Evolutionary conservation across 2,113 vertebrate species (phyloP).

Genomic region (Corythaixoides concolor): DNA sequence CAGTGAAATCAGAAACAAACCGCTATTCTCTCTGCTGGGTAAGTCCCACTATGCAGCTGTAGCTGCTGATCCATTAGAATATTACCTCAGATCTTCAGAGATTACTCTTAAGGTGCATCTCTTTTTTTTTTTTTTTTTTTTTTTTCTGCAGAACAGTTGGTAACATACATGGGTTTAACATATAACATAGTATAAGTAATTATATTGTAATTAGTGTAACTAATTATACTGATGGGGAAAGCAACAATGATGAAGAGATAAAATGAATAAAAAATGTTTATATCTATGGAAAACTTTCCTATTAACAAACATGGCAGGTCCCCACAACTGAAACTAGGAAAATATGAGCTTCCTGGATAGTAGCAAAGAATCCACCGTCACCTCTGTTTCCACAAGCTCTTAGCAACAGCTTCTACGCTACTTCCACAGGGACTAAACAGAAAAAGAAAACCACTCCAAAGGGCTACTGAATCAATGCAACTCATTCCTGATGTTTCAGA

Average conservation of each 20-base stretch:
- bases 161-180: not conserved
- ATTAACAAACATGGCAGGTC: not conserved
- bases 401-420: not conserved
- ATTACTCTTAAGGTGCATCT: not conserved
- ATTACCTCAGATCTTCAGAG: not conserved
- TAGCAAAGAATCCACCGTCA: not conserved
- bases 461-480: not conserved
- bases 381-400: not conserved
- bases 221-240: not conserved
- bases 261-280: not conserved
- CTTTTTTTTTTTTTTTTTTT: not conserved
- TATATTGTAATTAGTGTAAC: not conserved
- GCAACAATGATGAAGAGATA: not conserved
- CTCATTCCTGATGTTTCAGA: not conserved
- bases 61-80: not conserved
- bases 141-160: not conserved
- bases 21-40: not conserved
- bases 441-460: not conserved
- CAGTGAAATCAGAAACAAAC: not conserved
- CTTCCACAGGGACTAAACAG: not conserved
- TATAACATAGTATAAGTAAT: not conserved
- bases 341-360: not conserved
- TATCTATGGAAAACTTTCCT: not conserved
- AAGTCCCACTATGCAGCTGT: not conserved
- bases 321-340: not conserved